Base-by-base conservation (phyloP, 1,140 invertebrate species). In the Thrips palmi region DNA sequence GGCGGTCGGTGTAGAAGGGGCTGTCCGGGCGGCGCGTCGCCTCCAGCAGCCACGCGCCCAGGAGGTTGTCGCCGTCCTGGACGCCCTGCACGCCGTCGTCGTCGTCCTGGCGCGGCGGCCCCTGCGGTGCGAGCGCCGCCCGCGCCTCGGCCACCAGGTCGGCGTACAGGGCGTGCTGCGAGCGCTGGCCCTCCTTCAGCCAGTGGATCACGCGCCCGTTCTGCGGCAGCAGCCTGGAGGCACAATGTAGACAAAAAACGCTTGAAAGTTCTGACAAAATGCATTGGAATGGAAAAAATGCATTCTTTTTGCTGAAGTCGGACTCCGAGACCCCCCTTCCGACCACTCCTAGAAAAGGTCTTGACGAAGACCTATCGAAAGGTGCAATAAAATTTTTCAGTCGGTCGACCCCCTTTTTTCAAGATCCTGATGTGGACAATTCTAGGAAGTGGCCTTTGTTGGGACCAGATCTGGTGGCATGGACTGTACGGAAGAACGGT, bases 151-250 rank as follows among this genome's bases (percentile, higher is more conserved):
- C 68, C 3, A 86, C 65, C 25, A 65, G 58, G 19, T 71, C n/a
- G n/a, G n/a, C 64, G 45, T 86, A 86, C 14, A 80, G 53, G 20
- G 62, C 49, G 46, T 87, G 80, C 0, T 77, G 78, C 51, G 76
- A 71, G 2, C 52, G 50, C 53, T 80, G 71, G 8, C 80, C 81
- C 3, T 71, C 65, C 3, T 71, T 49, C 42, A 80, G 50, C 18
- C 64, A 66, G 2, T 57, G 41, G 39, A 78, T 60, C n/a, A 56
- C 51, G 25, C 61, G 62, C 10, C 57, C 52, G 42, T 64, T 77
- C 24, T 52, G 57, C 1, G 75, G 71, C n/a, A 77, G 37, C 41
- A 58, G 59, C 46, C 68, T 70, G 47, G 12, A 43, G 27, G 23
- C 11, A 37, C 14, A 1, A 15, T 0, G 5, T 24, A 25, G 12